Conservation (phyloP, 53 echinoderm and acorn worm species). For the Mesocentrotus franciscanus region DNA sequence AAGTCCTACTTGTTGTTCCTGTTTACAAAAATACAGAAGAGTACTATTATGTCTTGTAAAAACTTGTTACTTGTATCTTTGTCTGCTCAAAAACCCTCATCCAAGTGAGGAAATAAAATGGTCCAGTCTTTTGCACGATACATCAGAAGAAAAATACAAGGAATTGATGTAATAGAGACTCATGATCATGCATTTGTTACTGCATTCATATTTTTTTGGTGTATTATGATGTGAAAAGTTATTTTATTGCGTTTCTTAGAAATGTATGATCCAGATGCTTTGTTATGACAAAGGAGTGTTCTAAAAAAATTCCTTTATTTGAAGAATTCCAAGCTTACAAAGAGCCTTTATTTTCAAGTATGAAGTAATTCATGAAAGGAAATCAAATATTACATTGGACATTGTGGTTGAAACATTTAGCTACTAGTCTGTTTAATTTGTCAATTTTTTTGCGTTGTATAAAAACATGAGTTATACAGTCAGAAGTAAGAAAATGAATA, state of each 20-base stretch:
- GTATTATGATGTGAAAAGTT: slow-evolving; percentile 38
- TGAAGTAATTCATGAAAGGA: slow-evolving; percentile 1
- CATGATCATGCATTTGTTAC: slow-evolving; percentile 57
- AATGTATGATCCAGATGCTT: neutral
- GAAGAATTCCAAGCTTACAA: slow-evolving; percentile 36
- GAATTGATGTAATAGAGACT: neutral
- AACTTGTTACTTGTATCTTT: slow-evolving; percentile 47
- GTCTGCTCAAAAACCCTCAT: slow-evolving; percentile 8
- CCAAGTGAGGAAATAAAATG: slow-evolving; percentile 45
- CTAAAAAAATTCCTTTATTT: slow-evolving; percentile 24
- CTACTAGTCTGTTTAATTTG: slow-evolving; percentile 7
- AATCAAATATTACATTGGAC: slow-evolving; percentile 39
- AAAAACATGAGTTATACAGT: slow-evolving; percentile 9
- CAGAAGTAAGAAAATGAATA: slow-evolving; percentile 4
- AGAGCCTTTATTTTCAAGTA: slow-evolving; percentile 36
- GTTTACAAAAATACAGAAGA: slow-evolving; percentile 29
- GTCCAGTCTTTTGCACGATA: slow-evolving; percentile 57
- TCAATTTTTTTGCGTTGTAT: slow-evolving; percentile 21
- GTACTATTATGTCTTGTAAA: slow-evolving; percentile 61
- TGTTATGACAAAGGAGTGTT: slow-evolving; percentile 40
- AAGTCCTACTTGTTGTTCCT: slow-evolving; percentile 30
- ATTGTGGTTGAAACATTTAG: neutral
- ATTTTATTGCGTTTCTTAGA: slow-evolving; percentile 49
- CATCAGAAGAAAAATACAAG: slow-evolving; percentile 28
- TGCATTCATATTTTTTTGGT: slow-evolving; percentile 31